Conservation (phyloP, 2,888 invertebrate species). For the Rhamnusium bicolor region DNA sequence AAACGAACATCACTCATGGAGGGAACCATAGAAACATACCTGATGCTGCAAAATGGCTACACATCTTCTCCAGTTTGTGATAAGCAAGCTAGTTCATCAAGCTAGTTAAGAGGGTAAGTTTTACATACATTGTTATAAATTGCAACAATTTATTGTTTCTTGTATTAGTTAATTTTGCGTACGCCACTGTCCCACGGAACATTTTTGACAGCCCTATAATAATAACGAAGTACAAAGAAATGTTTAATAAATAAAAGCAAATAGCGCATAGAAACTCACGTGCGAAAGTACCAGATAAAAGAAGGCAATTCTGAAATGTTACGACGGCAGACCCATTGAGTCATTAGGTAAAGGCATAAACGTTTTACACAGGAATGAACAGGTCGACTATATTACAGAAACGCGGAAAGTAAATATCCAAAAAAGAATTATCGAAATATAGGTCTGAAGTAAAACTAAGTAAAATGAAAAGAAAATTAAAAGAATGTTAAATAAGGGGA, state of each 20-base stretch:
- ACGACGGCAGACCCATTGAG: slow-evolving; percentile 21
- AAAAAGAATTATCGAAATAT: slow-evolving; percentile 45
- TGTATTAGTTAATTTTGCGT: too few relatives aligned
- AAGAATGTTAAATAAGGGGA: slow-evolving; percentile 3
- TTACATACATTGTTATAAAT: too few relatives aligned
- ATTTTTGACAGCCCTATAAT: too few relatives aligned
- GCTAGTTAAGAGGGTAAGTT: too few relatives aligned
- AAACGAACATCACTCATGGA: too few relatives aligned
- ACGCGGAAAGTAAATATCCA: slow-evolving; percentile 33
- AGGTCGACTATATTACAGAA: slow-evolving; percentile 38
- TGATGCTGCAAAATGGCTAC: too few relatives aligned
- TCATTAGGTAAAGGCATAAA: slow-evolving; percentile 37
- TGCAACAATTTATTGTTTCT: too few relatives aligned
- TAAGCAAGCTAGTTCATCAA: too few relatives aligned
- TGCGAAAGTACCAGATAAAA: slow-evolving; percentile 59
- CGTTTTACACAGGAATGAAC: slow-evolving; percentile 37
- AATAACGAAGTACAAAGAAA: slow-evolving; percentile 57
- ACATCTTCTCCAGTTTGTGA: too few relatives aligned
- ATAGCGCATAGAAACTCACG: slow-evolving; percentile 60
- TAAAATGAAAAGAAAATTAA: slow-evolving; percentile 39
- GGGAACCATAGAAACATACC: too few relatives aligned
- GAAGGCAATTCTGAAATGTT: slow-evolving; percentile 54
- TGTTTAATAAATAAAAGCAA: slow-evolving; percentile 61
- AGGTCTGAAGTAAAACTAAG: slow-evolving; percentile 34
- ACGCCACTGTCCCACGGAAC: too few relatives aligned